phyloP scores from a whole-genome alignment of 2,113 vertebrate species.

The Electrona antarctica region DNA sequence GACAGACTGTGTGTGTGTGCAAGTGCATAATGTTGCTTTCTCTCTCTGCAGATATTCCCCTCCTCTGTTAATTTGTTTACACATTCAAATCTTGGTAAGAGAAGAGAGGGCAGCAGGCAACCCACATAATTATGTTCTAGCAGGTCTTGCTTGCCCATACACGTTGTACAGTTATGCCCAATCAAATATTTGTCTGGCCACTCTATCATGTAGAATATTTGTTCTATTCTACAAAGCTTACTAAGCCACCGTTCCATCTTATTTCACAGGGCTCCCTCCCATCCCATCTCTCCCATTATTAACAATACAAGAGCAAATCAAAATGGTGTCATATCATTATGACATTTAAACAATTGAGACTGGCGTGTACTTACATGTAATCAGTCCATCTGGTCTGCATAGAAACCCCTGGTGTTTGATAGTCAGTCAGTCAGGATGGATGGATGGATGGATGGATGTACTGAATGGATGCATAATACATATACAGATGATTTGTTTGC shows the following conservation, averaged over 20 bases:
- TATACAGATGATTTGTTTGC: too few relatives aligned
- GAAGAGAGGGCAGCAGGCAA: too few relatives aligned
- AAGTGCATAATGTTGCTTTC: neutral
- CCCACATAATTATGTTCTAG: too few relatives aligned
- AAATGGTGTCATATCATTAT: neutral
- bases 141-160: too few relatives aligned
- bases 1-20: slow-evolving; percentile 11
- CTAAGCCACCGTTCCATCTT: too few relatives aligned
- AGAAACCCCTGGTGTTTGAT: neutral
- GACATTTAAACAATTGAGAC: neutral
- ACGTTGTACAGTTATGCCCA: too few relatives aligned
- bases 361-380: slow-evolving; percentile 16
- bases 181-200: too few relatives aligned
- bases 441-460: neutral
- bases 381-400: neutral
- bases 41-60: slow-evolving; percentile 1
- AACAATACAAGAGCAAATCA: neutral
- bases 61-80: neutral
- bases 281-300: neutral
- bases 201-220: too few relatives aligned
- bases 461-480: too few relatives aligned
- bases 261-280: too few relatives aligned
- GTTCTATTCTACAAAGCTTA: too few relatives aligned
- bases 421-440: neutral
- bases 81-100: neutral